Base-by-base conservation (phyloP, 1,140 invertebrate genomes). In the Cydia strobilella region DNA sequence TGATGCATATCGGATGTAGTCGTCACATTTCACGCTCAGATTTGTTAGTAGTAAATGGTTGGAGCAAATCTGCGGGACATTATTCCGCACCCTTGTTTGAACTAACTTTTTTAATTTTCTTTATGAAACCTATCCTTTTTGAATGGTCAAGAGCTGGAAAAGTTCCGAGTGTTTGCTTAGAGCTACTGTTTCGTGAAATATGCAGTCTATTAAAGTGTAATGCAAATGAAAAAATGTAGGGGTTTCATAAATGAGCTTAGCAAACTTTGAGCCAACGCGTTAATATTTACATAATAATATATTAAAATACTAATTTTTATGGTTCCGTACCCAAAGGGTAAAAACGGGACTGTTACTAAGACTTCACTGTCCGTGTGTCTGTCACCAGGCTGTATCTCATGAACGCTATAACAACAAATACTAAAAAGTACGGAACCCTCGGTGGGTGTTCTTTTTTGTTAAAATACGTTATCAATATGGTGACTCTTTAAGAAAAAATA, bases 61-160 rank as follows among this genome's bases (percentile, higher is more conserved):
- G 15, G 31, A 69, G 31, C 65, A 69, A 69, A 69, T 69, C 31
- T 69, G 31, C 27, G 31, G 31, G 65, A 69, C 69, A 74, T 77
- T 74, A 76, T 65, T 59, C 77, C 73, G 39, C 39, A 65, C 79
- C 81, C 78, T 82, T 85, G 83, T 87, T 86, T 87, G 81, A 79
- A 81, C 78, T 77, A 87, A 89, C 80, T 89, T 87, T 89, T 89
- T 89, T 86, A 86, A 87, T 86, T 85, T 86, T 82, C 81, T 83
- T 77, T 76, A 80, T 80, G 78, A 81, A 82, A 81, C 84, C 76
- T 83, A 85, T 86, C 83, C 80, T 81, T 82, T 79, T 83, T 80
- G 82, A 82, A 82, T 79, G 86, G 84, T 87, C 84, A 85, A 86
- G 84, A 79, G 79, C 75, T 77, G 74, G 76, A 72, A 82, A 86